Conservation (phyloP, 2,113 vertebrate genomes). For the Zootoca vivipara region DNA sequence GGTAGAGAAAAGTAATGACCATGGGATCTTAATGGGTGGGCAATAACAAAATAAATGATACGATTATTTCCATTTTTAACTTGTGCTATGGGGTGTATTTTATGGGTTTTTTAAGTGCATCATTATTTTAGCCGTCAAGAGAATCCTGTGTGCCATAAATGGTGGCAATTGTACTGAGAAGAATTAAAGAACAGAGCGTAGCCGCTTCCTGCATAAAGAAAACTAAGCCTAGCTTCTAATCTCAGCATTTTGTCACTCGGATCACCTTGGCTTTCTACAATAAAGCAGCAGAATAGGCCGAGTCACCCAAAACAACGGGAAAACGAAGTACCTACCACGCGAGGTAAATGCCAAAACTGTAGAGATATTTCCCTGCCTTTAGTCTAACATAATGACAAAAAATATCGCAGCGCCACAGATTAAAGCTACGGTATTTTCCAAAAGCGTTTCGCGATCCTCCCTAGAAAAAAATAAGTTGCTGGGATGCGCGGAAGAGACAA, state of each 20-base stretch:
- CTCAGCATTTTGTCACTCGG: not conserved
- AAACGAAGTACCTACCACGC: no score
- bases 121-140: not conserved
- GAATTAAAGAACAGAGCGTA: not conserved
- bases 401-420: no score
- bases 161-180: not conserved
- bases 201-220: not conserved
- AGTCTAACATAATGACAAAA: no score
- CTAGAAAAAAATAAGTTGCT: not conserved
- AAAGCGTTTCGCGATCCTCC: not conserved
- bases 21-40: not conserved
- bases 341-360: no score
- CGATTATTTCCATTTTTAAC: not conserved
- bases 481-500: not conserved
- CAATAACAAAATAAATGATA: no score
- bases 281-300: no score
- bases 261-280: not conserved
- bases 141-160: not conserved
- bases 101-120: not conserved
- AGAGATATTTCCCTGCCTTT: no score
- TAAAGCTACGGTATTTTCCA: no score
- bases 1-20: not conserved
- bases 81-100: not conserved
- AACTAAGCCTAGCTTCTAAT: not conserved
- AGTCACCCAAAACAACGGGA: not conserved